Evolutionary conservation across 2,888 invertebrate genomes (phyloP), one percentile per base, ranked within the genome.

Genomic region (Drosophila colorata): DNA sequence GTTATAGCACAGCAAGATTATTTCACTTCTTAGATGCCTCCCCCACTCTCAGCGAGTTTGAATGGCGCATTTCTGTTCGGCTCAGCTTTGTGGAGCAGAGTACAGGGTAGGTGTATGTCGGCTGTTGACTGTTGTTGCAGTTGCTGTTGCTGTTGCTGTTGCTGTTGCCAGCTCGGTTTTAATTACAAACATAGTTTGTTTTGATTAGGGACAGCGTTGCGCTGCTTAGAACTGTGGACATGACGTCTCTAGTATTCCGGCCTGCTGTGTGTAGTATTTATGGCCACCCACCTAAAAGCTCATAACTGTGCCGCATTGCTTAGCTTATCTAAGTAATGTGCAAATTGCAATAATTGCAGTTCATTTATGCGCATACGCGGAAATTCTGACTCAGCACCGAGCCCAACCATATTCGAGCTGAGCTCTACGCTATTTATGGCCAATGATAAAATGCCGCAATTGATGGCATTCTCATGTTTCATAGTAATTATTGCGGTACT

Each of bases 171-270:
- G 58, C 57, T 74, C 43, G 80, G 71, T 70, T 78, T 78, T 77
- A 85, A 85, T 85, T 81, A 79, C 70, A 75, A 57, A 74, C 64
- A 76, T 75, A 78, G 74, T 78, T 79, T 81, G 77, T 51, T 79
- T 87, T 78, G 80, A 87, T 87, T 87, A 78, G 69, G 63, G 52
- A 53, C 72, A 69, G 59, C 23, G 52, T 78, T 40, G 51, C 49
- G 16, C 49, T 71, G 65, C 56, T 66, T 59, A 82, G 80, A 74
- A 77, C 31, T 40, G 43, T 65, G 46, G 46, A 38, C 48, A 49
- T 74, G 59, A 58, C 58, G 60, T 65, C 16, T 43, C 35, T 44
- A 23, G 31, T 31, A 33, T 13, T 31, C 8, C 9, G 28, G 28
- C 3, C 9, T 25, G 25, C 25, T 25, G 28, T 31, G 28, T 9